Evolutionary conservation across 1,140 invertebrate species (phyloP), one percentile per base, ranked within the genome.

Genomic region (Pomacea maculata): DNA sequence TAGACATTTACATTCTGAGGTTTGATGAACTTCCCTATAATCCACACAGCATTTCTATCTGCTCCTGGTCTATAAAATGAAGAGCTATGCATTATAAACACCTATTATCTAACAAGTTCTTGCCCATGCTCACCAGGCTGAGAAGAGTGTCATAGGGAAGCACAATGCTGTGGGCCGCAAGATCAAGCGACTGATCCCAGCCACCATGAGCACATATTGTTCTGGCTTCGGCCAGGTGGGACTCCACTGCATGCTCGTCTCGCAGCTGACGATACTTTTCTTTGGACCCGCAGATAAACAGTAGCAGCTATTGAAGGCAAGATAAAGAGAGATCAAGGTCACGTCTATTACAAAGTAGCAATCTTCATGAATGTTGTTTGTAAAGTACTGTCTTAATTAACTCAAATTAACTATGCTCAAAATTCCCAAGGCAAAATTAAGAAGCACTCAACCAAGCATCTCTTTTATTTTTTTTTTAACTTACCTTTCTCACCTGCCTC

Each of bases 251-350:
- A 91, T 99, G 97, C 15, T 98, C 93, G 93, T 99, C 98, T 64
- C 97, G 94, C 67, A 98, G 91, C 88, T 98, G 96, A 29, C 97
- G 94, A 91, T 99, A 99, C 80, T 96, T 97, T 84, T 99, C 97
- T 88, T 98, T 98, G 64, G 96, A 98, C 29, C 97, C 97, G 90
- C 97, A 98, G 80, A 99, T 95, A 85, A 97, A 96, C 75, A 99
- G 92, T 1, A 99, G 90, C 7, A 99, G 92, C 92, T 99, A 80
- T 14, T 80, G 81, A 54, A 57, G 55, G n/a, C 45, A 63, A 82
- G 25, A 81, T 65, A 79, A 77, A 54, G 19, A 12, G 63, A 63
- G 25, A 8, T 29, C 57, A 9, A 17, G 15, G 11, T 61, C 57
- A 14, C 9, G 11, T 17, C 15, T 17, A 61, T 61, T 17, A 14